Evolutionary conservation across 1,140 invertebrate genomes (phyloP).

Genomic region (Drosophila burlai): DNA sequence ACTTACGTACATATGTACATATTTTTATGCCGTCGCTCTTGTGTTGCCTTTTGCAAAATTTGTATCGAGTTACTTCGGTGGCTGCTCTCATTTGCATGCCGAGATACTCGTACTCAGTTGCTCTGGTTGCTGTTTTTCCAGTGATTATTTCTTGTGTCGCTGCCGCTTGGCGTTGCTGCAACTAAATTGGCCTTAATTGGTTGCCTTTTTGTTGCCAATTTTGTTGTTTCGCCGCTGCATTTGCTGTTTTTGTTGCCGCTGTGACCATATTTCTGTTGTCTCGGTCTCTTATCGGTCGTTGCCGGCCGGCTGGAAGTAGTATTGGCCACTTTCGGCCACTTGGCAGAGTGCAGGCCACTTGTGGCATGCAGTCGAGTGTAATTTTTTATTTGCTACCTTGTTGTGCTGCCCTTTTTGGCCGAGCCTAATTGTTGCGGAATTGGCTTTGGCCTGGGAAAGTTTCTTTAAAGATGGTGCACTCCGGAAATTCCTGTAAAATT

Average conservation of each 20-base stretch:
- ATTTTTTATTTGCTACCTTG: conserved; percentile 39
- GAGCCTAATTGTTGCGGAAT: conserved; percentile 32
- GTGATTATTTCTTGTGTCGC: conserved; percentile 78
- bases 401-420: conserved; percentile 28
- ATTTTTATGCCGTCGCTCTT: conserved; percentile 27
- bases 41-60: conserved; percentile 43
- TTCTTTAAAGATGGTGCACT: background rate
- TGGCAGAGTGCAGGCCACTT: conserved; percentile 34
- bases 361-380: conserved; percentile 66
- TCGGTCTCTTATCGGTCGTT: conserved; percentile 73
- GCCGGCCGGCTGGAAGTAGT: conserved; percentile 67
- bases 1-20: conserved; percentile 14
- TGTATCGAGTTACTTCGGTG: conserved; percentile 77
- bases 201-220: conserved; percentile 67
- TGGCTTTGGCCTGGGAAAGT: conserved; percentile 19
- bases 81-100: conserved; percentile 78
- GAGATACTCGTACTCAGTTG: conserved; percentile 42
- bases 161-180: conserved; percentile 71
- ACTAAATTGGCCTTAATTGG: conserved; percentile 83
- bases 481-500: background rate
- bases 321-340: conserved; percentile 58
- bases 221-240: conserved; percentile 54
- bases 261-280: conserved; percentile 64
- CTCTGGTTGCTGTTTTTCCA: conserved; percentile 57
- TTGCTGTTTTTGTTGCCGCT: conserved; percentile 48